Evolutionary conservation across 2,797 vertebrate genomes (phyloP), one percentile per base, ranked within the genome.

Genomic region (Rhadinocentrus ornatus): DNA sequence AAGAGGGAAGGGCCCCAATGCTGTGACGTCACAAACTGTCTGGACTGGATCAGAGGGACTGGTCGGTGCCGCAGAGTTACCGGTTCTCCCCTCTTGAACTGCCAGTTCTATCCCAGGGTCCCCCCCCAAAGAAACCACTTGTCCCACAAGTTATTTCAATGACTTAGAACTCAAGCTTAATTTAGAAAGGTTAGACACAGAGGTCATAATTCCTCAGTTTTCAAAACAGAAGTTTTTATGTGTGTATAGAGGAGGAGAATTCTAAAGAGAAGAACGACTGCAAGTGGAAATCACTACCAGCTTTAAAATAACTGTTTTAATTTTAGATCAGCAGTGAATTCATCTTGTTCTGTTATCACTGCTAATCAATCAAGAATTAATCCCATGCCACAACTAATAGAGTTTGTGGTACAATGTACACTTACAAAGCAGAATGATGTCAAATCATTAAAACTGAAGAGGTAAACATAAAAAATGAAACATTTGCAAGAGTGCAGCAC

Each of bases 11-110:
- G 87, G 88, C 81, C 72, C 86, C 84, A 31, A 48, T 86, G 80
- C 80, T 50, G 81, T 89, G 91, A 92, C 90, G 87, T 92, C 81
- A 85, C 89, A 88, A 83, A 82, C 74, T 71, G 88, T 92, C 91
- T 93, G 93, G 88, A 93, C 84, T 91, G 77, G 92, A 92, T 94
- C 93, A 93, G 75, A 85, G 74, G 75, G 86, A 86, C 61, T 59
- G 82, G 78, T 58, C 63, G 35, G 64, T 87, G 81, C 89, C 89
- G 55, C 88, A 83, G 75, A 81, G 73, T 77, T 85, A 78, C 79
- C 44, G 50, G 55, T 65, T 65, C 75, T 72, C 53, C 65, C 53
- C 65, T 60, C 60, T 66, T 59, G 80, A 65, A 26, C 66, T 81
- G 77, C 83, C 85, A 85, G 69, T 78, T 87, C 78, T 78, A 69